Percentiles rank a stretch among this genome's conserved stretches.
These are phyloP conservation scores for Drosophila kohkoa DNA, from an alignment of 1,140 invertebrate species.

Conservation along the genomic window DNA sequence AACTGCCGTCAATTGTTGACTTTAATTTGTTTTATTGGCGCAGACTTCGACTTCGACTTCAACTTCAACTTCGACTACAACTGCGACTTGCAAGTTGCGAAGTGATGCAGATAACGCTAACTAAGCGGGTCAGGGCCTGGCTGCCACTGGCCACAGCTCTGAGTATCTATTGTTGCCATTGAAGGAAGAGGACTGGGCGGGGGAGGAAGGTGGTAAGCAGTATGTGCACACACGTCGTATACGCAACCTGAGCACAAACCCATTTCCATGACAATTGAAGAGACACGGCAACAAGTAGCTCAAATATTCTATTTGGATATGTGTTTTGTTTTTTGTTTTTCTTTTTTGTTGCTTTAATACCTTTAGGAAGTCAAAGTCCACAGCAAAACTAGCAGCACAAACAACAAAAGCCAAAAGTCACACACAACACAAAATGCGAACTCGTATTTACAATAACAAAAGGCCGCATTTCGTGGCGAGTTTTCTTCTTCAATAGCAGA, in stretches of 20 bases:
- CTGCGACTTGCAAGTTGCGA: neutral
- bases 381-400: slow-evolving; percentile 18
- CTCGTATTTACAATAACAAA: slow-evolving; percentile 68
- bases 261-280: slow-evolving; percentile 70
- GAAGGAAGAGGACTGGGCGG: neutral
- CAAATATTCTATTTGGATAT: slow-evolving; percentile 17
- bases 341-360: slow-evolving; percentile 57
- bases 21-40: slow-evolving; percentile 82
- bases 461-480: slow-evolving; percentile 62
- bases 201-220: slow-evolving; percentile 19
- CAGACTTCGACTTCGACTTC: slow-evolving; percentile 28
- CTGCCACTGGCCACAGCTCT: slow-evolving; percentile 33
- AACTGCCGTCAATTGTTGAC: slow-evolving; percentile 78
- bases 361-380: slow-evolving; percentile 72
- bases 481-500: slow-evolving; percentile 46
- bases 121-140: slow-evolving; percentile 72
- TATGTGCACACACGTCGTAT: slow-evolving; percentile 75
- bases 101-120: slow-evolving; percentile 73
- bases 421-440: slow-evolving; percentile 40
- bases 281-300: slow-evolving; percentile 66
- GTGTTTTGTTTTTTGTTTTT: slow-evolving; percentile 28
- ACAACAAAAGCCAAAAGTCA: slow-evolving; percentile 55
- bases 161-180: slow-evolving; percentile 37
- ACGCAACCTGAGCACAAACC: slow-evolving; percentile 68
- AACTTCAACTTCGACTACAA: neutral